A percentile compares a stretch with the other conserved stretches of the same genome.
Conservation (phyloP, 2,113 vertebrate species). For the Nannospalax galili region DNA sequence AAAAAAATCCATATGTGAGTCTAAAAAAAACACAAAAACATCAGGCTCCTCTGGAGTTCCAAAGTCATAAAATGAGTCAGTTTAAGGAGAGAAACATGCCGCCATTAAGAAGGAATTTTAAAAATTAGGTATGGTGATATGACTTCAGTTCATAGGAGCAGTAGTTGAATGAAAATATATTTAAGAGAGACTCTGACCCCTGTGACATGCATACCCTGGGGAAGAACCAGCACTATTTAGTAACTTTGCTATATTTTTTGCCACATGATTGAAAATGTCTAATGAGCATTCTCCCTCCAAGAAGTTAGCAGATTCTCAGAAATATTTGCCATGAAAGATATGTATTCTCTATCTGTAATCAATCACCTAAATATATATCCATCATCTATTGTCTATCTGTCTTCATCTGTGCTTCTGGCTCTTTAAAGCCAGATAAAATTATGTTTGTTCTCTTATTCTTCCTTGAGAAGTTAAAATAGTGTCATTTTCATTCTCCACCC, state of each 20-base stretch:
- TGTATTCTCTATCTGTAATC: no score
- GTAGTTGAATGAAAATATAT: slow-evolving; percentile 80
- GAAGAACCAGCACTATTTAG: slow-evolving; percentile 79
- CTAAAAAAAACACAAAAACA: slow-evolving; percentile 62
- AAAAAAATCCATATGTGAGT: background rate
- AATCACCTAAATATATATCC: no score
- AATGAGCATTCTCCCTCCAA: slow-evolving; percentile 83
- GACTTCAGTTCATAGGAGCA: slow-evolving; percentile 40
- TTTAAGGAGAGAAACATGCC: slow-evolving; percentile 34
- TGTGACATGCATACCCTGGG: slow-evolving; percentile 71
- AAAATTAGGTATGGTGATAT: background rate
- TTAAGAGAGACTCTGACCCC: slow-evolving; percentile 72
- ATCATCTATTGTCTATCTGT: no score
- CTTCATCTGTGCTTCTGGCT: no score
- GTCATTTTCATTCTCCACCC: background rate
- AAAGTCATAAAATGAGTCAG: slow-evolving; percentile 52
- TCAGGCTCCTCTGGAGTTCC: background rate
- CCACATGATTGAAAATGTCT: slow-evolving; percentile 81
- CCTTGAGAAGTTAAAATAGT: background rate
- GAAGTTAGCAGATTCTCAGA: slow-evolving; percentile 76
- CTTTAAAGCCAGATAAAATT: slow-evolving; percentile 78
- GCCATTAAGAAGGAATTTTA: slow-evolving; percentile 57
- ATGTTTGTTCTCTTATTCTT: slow-evolving; percentile 73
- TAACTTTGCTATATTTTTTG: slow-evolving; percentile 80
- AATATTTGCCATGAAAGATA: slow-evolving; percentile 69